Evolutionary conservation across 2,113 vertebrate species (phyloP).

Genomic region (Solea senegalensis): DNA sequence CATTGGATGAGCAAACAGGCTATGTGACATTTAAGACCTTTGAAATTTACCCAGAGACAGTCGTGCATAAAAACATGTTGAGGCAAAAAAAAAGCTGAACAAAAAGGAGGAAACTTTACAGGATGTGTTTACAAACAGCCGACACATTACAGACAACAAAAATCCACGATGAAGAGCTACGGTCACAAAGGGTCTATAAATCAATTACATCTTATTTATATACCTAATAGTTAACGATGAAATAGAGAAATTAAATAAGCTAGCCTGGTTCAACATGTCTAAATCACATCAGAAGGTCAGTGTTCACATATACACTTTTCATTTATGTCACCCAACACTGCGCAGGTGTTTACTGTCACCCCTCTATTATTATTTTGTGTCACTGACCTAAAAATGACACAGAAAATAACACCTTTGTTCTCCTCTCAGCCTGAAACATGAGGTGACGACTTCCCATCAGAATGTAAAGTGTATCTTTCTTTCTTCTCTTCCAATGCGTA

Average conservation of each 20-base stretch:
- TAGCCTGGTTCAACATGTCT: slow-evolving; percentile 1
- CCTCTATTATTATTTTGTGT: slow-evolving; percentile 29
- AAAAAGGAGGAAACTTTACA: neutral
- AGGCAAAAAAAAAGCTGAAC: neutral
- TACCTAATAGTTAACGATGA: slow-evolving; percentile 29
- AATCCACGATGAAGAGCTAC: slow-evolving; percentile 36
- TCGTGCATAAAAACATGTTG: neutral
- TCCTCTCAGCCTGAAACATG: slow-evolving; percentile 38
- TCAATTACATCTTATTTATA: slow-evolving; percentile 17
- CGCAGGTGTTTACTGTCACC: neutral
- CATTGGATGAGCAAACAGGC: neutral
- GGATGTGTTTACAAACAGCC: slow-evolving; percentile 21
- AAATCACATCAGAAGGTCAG: neutral
- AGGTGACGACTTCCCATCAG: slow-evolving; percentile 67
- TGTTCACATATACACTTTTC: slow-evolving; percentile 1
- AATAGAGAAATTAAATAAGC: slow-evolving; percentile 12
- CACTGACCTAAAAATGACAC: slow-evolving; percentile 41
- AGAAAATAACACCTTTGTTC: slow-evolving; percentile 58
- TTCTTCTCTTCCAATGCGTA: slow-evolving; percentile 53
- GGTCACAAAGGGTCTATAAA: slow-evolving; percentile 24
- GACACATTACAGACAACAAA: slow-evolving; percentile 25
- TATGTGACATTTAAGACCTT: slow-evolving; percentile 8
- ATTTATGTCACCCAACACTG: slow-evolving; percentile 13
- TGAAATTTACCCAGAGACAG: neutral
- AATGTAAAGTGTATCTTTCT: slow-evolving; percentile 65